Conservation (phyloP, 2,888 invertebrate genomes). For the Brachyptera risi region DNA sequence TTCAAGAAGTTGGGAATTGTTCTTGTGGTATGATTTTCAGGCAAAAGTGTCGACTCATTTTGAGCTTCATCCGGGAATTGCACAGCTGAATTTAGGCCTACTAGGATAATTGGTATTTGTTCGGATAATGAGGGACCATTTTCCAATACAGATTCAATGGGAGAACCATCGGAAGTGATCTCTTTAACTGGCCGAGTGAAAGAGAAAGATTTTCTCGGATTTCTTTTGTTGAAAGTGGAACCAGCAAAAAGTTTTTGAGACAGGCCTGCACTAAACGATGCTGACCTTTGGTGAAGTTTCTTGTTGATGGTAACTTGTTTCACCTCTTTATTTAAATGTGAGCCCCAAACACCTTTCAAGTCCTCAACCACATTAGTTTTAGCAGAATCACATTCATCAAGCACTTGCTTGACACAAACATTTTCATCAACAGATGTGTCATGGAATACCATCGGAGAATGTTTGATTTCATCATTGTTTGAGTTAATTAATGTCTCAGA, state of each 20-base stretch:
- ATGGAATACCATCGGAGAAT: constrained; percentile 17
- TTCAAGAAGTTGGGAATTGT: constrained; percentile 8
- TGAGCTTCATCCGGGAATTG: background rate
- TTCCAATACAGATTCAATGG: background rate
- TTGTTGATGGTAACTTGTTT: constrained; percentile 40
- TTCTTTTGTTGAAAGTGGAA: constrained; percentile 65
- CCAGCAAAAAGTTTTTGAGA: constrained; percentile 67
- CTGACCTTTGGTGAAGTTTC: constrained; percentile 32
- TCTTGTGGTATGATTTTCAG: background rate
- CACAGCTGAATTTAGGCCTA: background rate
- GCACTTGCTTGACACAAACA: background rate
- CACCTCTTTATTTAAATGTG: constrained; percentile 44
- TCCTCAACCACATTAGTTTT: constrained; percentile 23
- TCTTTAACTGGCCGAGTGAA: constrained; percentile 16
- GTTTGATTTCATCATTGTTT: constrained; percentile 4
- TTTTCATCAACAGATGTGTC: constrained; percentile 20
- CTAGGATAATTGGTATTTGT: background rate
- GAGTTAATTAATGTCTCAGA: background rate
- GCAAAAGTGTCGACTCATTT: background rate
- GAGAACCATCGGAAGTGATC: background rate
- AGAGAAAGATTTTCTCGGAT: constrained; percentile 63
- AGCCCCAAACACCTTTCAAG: constrained; percentile 45
- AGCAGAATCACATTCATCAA: background rate
- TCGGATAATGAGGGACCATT: background rate
- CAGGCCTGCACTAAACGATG: constrained; percentile 53